phyloP scores from a whole-genome alignment of 2,888 invertebrate species.

The Ferdinandea cuprea region DNA sequence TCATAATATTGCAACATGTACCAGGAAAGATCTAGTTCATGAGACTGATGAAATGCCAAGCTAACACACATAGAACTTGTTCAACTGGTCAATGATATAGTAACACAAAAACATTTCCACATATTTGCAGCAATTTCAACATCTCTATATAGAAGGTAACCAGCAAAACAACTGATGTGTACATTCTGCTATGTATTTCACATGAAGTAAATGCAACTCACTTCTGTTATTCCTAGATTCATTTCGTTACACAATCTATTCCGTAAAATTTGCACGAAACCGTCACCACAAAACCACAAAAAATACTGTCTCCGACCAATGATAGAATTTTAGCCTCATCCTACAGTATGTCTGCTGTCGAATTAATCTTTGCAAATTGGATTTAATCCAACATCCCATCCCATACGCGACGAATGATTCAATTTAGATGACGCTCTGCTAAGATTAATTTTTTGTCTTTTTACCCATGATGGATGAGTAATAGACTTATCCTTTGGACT shows the following conservation, averaged over 20 bases:
- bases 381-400: constrained; percentile 48
- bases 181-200: no score
- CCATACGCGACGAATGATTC: constrained; percentile 35
- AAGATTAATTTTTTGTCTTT: constrained; percentile 39
- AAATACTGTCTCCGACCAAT: constrained; percentile 17
- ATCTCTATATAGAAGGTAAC: no score
- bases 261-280: background rate
- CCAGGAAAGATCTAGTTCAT: no score
- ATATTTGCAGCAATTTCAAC: no score
- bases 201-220: background rate
- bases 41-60: no score
- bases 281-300: constrained; percentile 12
- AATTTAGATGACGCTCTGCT: constrained; percentile 26
- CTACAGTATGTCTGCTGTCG: constrained; percentile 3
- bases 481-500: constrained; percentile 8
- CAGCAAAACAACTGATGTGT: background rate
- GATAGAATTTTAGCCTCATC: background rate
- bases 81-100: no score
- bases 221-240: constrained; percentile 1
- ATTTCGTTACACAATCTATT: constrained; percentile 12
- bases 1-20: no score
- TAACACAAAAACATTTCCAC: no score
- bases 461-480: constrained; percentile 25
- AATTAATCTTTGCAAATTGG: constrained; percentile 55
- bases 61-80: no score